Evolutionary conservation across 2,113 vertebrate species (phyloP).

Genomic region (Dolichallabes microphthalmus): DNA sequence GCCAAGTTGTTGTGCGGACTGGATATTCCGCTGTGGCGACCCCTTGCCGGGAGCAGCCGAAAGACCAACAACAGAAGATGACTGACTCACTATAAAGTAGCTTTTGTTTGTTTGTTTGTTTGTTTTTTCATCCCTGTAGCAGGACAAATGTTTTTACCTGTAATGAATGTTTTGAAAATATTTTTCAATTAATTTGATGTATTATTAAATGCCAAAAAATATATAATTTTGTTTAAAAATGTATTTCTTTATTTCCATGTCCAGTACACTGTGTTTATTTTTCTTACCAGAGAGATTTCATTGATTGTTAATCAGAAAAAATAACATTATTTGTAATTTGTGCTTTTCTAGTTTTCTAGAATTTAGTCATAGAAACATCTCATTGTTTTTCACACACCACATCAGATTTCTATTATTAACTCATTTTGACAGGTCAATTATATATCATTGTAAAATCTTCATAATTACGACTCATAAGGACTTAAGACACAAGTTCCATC

Average conservation of each 20-base stretch:
- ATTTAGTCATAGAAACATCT: not conserved
- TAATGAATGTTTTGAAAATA: too few relatives aligned
- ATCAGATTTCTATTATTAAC: not conserved
- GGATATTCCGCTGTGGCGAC: too few relatives aligned
- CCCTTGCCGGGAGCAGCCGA: too few relatives aligned
- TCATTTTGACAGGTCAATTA: not conserved
- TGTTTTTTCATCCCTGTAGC: too few relatives aligned
- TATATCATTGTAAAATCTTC: not conserved
- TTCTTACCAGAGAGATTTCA: not conserved
- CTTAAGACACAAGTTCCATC: slow-evolving; percentile 24
- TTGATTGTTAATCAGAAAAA: not conserved
- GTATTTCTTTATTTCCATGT: not conserved
- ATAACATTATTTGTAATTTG: not conserved
- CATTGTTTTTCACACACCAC: not conserved
- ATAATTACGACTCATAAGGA: not conserved
- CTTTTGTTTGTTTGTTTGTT: too few relatives aligned
- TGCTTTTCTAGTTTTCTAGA: not conserved
- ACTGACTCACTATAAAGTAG: too few relatives aligned
- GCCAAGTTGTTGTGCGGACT: too few relatives aligned
- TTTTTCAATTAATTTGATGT: too few relatives aligned
- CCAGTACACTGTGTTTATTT: not conserved
- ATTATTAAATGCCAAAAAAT: too few relatives aligned
- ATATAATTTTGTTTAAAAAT: too few relatives aligned
- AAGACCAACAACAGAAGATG: too few relatives aligned
- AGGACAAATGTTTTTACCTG: too few relatives aligned